Base-by-base conservation (phyloP, 2,113 vertebrate genomes). In the Etia nguti region DNA sequence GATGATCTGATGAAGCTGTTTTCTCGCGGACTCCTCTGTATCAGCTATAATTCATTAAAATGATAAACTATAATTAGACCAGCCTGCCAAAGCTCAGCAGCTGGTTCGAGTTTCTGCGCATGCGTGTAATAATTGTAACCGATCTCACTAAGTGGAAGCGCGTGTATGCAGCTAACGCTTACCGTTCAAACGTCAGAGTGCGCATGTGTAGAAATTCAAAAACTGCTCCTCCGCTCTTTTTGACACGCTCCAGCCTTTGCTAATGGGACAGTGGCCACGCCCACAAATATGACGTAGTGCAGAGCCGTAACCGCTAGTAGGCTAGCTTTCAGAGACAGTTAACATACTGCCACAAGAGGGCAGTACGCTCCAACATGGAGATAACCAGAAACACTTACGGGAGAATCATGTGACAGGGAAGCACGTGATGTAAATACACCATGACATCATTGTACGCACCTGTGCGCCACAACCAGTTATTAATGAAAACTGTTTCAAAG, bases 251-350 rank as follows among this genome's bases (percentile, higher is more conserved):
- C 60, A 65, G 10, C 0, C 31, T 65, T 38, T 65, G 6, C 18
- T 12, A 38, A 38, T 3, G 2, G 60, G 10, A 65, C 60, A 0
- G 10, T 65, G 60, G 10, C 31, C 60, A 65, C 31, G 18, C 60
- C 60, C 60, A 65, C 60, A 65, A 3, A 65, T n/a, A 0, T 38
- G n/a, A 65, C 18, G 1, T 34, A 10, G 29, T 2, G 57, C 57
- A 60, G 57, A 20, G 57, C 29, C 2, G 0, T 10, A 4, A 29
- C 26, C 26, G 0, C 57, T 0, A 18, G 15, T 31, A 0, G 31
- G 59, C 59, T 62, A 62, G 59, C 34, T 36, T 62, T 62, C 59
- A 62, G 59, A 36, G 5, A 62, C 18, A 0, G 18, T 16, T 36
- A 62, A 11, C 10, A 62, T 36, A 6, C 16, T 20, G 31, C 59